Conservation (phyloP, 2,888 invertebrate genomes). For the Drosophila imparisetae region DNA sequence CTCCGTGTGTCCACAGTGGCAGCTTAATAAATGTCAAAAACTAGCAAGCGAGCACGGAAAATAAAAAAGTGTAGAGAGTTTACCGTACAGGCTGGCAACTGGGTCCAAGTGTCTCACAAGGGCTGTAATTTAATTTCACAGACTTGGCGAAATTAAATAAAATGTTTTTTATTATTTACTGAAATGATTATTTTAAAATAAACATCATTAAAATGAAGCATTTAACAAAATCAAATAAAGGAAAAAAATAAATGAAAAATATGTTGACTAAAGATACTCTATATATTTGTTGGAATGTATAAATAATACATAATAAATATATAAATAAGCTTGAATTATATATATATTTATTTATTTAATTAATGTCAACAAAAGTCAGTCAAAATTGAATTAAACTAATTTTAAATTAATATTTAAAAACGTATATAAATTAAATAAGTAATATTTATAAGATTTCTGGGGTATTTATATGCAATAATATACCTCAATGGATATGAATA, state of each 20-base stretch:
- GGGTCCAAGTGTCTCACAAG: slow-evolving; percentile 15
- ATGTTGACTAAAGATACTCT: neutral
- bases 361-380: no score
- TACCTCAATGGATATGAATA: neutral
- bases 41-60: slow-evolving; percentile 17
- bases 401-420: no score
- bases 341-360: no score
- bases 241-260: neutral
- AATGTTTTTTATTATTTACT: slow-evolving; percentile 44
- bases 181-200: slow-evolving; percentile 42
- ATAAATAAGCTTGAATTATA: no score
- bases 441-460: neutral
- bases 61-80: neutral
- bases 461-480: neutral
- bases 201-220: slow-evolving; percentile 57
- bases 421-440: neutral
- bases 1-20: slow-evolving; percentile 29
- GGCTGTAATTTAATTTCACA: slow-evolving; percentile 28
- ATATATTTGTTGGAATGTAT: neutral
- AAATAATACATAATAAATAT: neutral
- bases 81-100: slow-evolving; percentile 26
- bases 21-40: slow-evolving; percentile 75
- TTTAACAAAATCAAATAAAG: neutral
- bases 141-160: slow-evolving; percentile 27
- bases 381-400: no score